Evolutionary conservation across 1,140 invertebrate species (phyloP).

Genomic region (Drosophila bocqueti): DNA sequence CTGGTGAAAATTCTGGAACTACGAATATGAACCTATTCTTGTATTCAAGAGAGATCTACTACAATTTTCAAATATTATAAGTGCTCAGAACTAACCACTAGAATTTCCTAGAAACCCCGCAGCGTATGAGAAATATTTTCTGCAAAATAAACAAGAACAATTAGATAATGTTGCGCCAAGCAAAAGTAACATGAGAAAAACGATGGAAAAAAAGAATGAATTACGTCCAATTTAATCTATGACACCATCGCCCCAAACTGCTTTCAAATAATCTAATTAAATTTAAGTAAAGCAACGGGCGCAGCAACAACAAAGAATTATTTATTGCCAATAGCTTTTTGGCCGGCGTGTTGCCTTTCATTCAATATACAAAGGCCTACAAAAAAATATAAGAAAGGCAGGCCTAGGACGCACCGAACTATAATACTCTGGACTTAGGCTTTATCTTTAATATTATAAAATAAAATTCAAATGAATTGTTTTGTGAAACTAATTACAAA

Average conservation of each 20-base stretch:
- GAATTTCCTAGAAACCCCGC: not conserved
- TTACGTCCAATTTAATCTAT: conserved; percentile 79
- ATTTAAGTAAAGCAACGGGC: conserved; percentile 72
- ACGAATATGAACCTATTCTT: not conserved
- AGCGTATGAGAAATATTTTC: conserved; percentile 1
- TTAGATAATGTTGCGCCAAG: conserved; percentile 5
- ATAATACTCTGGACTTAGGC: conserved; percentile 13
- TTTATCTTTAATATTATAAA: not conserved
- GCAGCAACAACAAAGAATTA: conserved; percentile 70
- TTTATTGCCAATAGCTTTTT: conserved; percentile 72
- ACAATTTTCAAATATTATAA: not conserved
- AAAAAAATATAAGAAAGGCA: conserved; percentile 20
- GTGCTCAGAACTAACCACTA: not conserved
- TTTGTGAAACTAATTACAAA: not conserved
- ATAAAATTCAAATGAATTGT: not conserved
- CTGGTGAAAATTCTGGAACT: not conserved
- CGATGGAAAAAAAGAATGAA: conserved; percentile 50
- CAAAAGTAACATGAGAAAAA: conserved; percentile 29
- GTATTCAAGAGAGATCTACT: not conserved
- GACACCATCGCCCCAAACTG: conserved; percentile 79
- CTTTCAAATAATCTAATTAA: conserved; percentile 83
- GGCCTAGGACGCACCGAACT: not conserved
- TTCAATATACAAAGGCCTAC: conserved; percentile 59
- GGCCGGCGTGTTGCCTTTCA: conserved; percentile 65
- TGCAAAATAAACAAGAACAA: conserved; percentile 4